These are phyloP conservation scores for Sakesphorus luctuosus DNA, from an alignment of 2,113 vertebrate genomes.

Conservation along the genomic window DNA sequence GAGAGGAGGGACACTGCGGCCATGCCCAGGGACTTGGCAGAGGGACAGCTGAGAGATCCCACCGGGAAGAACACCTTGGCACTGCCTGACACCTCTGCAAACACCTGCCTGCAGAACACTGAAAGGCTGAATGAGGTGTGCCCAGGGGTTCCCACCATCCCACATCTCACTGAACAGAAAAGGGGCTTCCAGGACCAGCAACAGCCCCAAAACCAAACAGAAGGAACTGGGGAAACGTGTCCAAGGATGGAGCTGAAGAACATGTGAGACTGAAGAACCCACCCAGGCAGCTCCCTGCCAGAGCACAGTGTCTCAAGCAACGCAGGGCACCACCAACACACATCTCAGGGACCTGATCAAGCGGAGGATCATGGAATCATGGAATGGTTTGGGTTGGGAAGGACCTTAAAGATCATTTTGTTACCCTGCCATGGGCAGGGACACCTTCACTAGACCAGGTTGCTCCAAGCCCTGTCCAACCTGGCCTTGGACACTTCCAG, in stretches of 20 bases:
- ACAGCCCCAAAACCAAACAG: background rate
- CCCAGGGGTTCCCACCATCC: background rate
- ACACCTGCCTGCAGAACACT: background rate
- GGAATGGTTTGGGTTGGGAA: background rate
- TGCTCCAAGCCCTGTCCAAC: background rate
- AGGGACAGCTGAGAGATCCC: background rate
- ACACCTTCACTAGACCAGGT: background rate
- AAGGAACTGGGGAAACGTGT: background rate
- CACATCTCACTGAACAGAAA: too few species aligned
- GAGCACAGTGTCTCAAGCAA: background rate
- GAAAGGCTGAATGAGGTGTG: fast-evolving
- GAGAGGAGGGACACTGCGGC: background rate
- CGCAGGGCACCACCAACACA: background rate
- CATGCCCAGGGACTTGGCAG: background rate
- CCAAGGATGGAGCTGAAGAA: background rate
- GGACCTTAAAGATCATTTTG: background rate
- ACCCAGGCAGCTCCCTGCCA: background rate
- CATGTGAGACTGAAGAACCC: background rate
- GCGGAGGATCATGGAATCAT: background rate
- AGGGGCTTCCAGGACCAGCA: background rate
- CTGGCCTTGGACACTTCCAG: background rate
- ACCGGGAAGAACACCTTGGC: background rate
- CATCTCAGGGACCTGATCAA: background rate
- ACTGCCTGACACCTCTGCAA: background rate
- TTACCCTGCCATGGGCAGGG: background rate